Percentiles rank a stretch among this genome's conserved stretches.
Evolutionary conservation across 2,888 invertebrate species (phyloP).

Genomic region (Mellilla xanthometata): DNA sequence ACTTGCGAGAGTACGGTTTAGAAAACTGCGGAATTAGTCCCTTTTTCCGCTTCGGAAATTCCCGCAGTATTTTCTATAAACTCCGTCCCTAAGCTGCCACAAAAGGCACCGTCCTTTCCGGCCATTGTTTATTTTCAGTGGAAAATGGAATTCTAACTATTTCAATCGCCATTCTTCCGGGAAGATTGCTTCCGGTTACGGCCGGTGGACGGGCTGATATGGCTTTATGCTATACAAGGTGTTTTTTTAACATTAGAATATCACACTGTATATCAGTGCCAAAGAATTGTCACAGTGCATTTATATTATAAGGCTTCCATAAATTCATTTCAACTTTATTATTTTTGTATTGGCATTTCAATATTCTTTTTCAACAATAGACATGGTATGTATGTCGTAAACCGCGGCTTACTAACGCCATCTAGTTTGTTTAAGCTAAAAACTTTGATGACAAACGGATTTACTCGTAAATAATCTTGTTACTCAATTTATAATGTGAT

Average conservation of each 20-base stretch:
- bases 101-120: slow-evolving; percentile 16
- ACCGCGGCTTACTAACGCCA: too few relatives aligned
- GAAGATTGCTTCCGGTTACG: slow-evolving; percentile 24
- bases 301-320: too few relatives aligned
- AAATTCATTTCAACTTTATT: too few relatives aligned
- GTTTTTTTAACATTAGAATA: neutral
- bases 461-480: too few relatives aligned
- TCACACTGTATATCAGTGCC: neutral
- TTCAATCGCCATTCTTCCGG: slow-evolving; percentile 48
- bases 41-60: neutral
- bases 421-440: too few relatives aligned
- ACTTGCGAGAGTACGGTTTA: neutral
- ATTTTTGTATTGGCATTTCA: too few relatives aligned
- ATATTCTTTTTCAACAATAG: too few relatives aligned
- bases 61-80: slow-evolving; percentile 4
- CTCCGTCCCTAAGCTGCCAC: slow-evolving; percentile 1
- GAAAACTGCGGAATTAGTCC: slow-evolving; percentile 1
- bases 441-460: too few relatives aligned
- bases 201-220: neutral
- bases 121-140: slow-evolving; percentile 25
- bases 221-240: neutral
- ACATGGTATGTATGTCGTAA: too few relatives aligned
- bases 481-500: too few relatives aligned
- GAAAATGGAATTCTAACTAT: slow-evolving; percentile 43
- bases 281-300: neutral